phyloP scores from a whole-genome alignment of 35 echinoderm and acorn worm species.

The Hemicentrotus pulcherrimus region DNA sequence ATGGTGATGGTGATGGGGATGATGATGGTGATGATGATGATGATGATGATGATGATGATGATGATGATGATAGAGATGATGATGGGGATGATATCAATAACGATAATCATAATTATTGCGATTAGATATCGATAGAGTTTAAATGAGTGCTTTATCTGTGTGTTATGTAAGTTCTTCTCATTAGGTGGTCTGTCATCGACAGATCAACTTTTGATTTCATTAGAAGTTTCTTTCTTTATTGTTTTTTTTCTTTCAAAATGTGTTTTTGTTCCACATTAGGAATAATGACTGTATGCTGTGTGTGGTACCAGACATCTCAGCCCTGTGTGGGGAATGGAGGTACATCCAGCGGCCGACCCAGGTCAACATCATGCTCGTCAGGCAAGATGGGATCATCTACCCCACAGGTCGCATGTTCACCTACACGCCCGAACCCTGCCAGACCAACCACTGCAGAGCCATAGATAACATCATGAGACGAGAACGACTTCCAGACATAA shows the following conservation, averaged over 20 bases:
- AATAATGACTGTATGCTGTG: constrained; percentile 79
- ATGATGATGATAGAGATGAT: not conserved
- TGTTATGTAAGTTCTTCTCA: not conserved
- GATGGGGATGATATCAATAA: too few relatives aligned
- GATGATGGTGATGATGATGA: too few relatives aligned
- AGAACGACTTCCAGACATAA: not conserved
- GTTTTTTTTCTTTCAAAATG: too few relatives aligned
- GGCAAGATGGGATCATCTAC: constrained; percentile 95
- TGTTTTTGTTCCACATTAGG: not conserved
- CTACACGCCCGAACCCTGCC: constrained; percentile 92
- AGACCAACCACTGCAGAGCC: constrained; percentile 41
- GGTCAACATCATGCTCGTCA: constrained; percentile 88
- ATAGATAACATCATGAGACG: constrained; percentile 53
- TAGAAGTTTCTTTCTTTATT: not conserved
- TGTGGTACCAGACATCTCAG: constrained; percentile 96
- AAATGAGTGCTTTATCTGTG: too few relatives aligned
- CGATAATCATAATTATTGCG: not conserved
- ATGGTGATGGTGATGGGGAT: too few relatives aligned
- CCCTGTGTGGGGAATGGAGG: constrained; percentile 81
- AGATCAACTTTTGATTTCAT: not conserved
- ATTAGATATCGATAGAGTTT: too few relatives aligned
- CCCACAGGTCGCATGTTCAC: constrained; percentile 95
- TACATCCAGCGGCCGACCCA: constrained; percentile 87
- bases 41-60: not conserved
- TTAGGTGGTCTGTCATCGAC: not conserved